A percentile compares a stretch with the other conserved stretches of the same genome.
Conservation (phyloP, 2,113 vertebrate genomes). For the Callospermophilus lateralis region DNA sequence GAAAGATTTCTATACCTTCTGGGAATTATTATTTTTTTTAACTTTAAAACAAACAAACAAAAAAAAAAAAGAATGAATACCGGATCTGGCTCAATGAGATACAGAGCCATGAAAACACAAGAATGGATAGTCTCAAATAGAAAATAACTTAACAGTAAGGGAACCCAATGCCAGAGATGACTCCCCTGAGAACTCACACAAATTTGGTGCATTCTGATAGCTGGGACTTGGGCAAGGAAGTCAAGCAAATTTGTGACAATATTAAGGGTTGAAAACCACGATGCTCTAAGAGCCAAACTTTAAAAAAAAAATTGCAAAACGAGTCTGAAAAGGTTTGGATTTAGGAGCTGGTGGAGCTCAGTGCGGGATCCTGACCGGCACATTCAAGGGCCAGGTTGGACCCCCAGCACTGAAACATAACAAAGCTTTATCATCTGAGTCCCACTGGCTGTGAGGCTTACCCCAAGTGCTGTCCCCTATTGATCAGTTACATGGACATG, state of each 20-base stretch:
- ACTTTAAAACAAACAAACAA: background rate
- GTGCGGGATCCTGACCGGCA: background rate
- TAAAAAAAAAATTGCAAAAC: background rate
- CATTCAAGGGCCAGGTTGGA: background rate
- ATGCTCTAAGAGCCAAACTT: background rate
- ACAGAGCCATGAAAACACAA: background rate
- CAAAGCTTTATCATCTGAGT: background rate
- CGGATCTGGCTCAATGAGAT: background rate
- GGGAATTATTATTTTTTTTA: background rate
- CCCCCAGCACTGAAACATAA: background rate
- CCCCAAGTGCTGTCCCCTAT: background rate
- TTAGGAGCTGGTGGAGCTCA: background rate
- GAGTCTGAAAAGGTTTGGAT: background rate
- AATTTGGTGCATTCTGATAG: background rate
- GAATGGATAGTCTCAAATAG: background rate
- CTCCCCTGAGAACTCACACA: background rate
- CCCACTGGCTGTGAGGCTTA: background rate
- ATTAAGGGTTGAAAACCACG: background rate
- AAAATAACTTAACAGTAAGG: constrained; percentile 1
- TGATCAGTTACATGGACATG: background rate
- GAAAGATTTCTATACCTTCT: background rate
- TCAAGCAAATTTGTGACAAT: background rate
- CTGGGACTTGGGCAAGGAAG: background rate
- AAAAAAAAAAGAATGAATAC: background rate
- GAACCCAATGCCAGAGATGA: background rate